A percentile compares a stretch with the other conserved stretches of the same genome.
Conservation (phyloP, 2,888 invertebrate species). For the Latheticus oryzae region DNA sequence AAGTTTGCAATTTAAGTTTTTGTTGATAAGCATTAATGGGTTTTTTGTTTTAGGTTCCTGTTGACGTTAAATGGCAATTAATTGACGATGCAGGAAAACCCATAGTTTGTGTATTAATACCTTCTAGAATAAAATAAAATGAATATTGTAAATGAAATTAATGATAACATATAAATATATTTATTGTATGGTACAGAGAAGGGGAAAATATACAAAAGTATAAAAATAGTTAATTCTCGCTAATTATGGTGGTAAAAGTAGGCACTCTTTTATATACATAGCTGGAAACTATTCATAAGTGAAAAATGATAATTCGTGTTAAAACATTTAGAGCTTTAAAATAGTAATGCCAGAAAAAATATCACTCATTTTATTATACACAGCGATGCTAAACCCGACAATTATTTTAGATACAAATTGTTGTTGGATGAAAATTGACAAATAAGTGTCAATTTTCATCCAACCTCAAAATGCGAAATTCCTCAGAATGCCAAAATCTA, state of each 20-base stretch:
- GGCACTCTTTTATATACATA: slow-evolving; percentile 37
- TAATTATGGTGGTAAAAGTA: slow-evolving; percentile 33
- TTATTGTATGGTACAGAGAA: slow-evolving; percentile 51
- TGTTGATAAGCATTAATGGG: too few relatives aligned
- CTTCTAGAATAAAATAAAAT: slow-evolving; percentile 7
- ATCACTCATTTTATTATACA: too few relatives aligned
- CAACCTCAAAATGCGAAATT: too few relatives aligned
- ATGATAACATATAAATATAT: slow-evolving; percentile 41
- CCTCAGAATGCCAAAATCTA: too few relatives aligned
- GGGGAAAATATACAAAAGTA: slow-evolving; percentile 58
- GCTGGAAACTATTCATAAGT: slow-evolving; percentile 15
- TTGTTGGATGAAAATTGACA: too few relatives aligned
- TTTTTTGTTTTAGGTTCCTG: slow-evolving; percentile 1
- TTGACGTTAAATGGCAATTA: slow-evolving; percentile 4
- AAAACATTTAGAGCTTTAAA: too few relatives aligned
- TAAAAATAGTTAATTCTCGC: slow-evolving; percentile 54
- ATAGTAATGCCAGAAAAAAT: too few relatives aligned
- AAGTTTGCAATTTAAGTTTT: too few relatives aligned
- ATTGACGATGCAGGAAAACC: neutral
- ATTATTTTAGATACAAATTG: too few relatives aligned
- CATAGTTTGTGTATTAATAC: slow-evolving; percentile 11
- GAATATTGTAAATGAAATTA: slow-evolving; percentile 49
- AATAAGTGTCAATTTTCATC: too few relatives aligned
- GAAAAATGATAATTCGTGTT: too few relatives aligned
- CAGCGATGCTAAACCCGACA: too few relatives aligned